These are phyloP conservation scores for Archocentrus centrarchus DNA, from an alignment of 2,113 vertebrate species.

Conservation along the genomic window DNA sequence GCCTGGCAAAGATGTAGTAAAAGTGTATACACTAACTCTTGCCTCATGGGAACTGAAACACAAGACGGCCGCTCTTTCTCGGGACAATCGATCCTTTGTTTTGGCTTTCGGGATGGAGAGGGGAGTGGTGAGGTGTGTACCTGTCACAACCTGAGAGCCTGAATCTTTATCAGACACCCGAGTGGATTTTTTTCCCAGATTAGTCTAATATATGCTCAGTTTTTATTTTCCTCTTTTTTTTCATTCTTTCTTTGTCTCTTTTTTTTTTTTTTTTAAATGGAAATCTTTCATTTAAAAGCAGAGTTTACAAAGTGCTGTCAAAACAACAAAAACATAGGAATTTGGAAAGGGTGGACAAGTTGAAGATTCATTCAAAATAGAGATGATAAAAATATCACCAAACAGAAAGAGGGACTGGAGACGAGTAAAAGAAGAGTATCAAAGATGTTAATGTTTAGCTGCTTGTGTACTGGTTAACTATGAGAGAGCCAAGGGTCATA, in stretches of 20 bases:
- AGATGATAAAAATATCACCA: slow-evolving; percentile 33
- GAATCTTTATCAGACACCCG: slow-evolving; percentile 49
- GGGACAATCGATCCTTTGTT: slow-evolving; percentile 75
- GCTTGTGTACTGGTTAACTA: slow-evolving; percentile 59
- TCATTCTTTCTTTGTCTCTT: no score
- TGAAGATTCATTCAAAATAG: neutral
- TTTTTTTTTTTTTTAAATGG: neutral
- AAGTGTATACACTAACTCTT: slow-evolving; percentile 36
- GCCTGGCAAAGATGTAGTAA: slow-evolving; percentile 12
- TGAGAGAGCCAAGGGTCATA: slow-evolving; percentile 49
- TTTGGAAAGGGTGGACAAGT: neutral
- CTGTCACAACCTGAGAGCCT: slow-evolving; percentile 63
- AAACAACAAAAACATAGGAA: neutral
- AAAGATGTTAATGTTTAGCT: slow-evolving; percentile 70
- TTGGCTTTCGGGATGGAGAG: slow-evolving; percentile 46
- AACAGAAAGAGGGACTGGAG: neutral
- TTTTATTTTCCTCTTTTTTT: no score
- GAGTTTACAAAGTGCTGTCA: neutral
- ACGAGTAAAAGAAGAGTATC: neutral
- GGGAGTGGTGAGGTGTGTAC: slow-evolving; percentile 46
- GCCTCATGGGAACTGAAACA: slow-evolving; percentile 70
- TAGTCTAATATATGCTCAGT: slow-evolving; percentile 6
- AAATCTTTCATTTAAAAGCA: slow-evolving; percentile 50
- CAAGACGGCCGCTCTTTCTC: slow-evolving; percentile 41
- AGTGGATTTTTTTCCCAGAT: slow-evolving; percentile 49